Percentiles rank a stretch among this genome's conserved stretches.
Evolutionary conservation across 2,888 invertebrate species (phyloP).

Genomic region (Dysmachus trigonus): DNA sequence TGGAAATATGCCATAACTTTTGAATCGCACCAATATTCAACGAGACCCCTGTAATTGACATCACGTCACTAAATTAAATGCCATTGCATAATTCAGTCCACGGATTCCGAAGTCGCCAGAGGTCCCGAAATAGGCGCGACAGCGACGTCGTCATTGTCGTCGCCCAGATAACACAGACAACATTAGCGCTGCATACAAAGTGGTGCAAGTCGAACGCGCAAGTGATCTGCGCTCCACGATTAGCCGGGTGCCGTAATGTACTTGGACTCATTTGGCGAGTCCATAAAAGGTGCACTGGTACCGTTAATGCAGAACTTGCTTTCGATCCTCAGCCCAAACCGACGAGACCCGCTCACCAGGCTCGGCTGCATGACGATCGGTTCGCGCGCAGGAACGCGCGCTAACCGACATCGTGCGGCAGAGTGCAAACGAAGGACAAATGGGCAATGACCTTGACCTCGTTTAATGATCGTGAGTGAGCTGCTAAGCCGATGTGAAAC

Average conservation of each 20-base stretch:
- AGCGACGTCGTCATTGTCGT: background rate
- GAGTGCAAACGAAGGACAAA: constrained; percentile 50
- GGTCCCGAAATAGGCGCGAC: background rate
- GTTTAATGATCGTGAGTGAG: constrained; percentile 45
- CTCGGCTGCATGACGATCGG: background rate
- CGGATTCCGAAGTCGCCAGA: background rate
- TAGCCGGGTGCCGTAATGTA: constrained; percentile 34
- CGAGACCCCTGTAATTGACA: background rate
- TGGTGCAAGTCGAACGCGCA: constrained; percentile 4
- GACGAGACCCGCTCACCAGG: background rate
- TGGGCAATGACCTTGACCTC: constrained; percentile 51
- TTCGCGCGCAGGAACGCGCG: background rate
- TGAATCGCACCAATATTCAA: background rate
- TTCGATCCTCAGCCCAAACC: constrained; percentile 41
- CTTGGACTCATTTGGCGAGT: constrained; percentile 30
- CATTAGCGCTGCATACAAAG: background rate
- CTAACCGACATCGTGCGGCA: background rate
- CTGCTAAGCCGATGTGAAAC: background rate
- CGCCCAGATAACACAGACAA: background rate
- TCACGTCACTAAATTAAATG: constrained; percentile 27
- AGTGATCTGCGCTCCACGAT: constrained; percentile 39
- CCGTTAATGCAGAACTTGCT: constrained; percentile 49
- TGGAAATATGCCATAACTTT: background rate
- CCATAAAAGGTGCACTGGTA: constrained; percentile 41
- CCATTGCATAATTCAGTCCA: constrained; percentile 4